Evolutionary conservation across 2,797 vertebrate species (phyloP), one percentile per base, ranked within the genome.

Genomic region (Ispidina lecontei): DNA sequence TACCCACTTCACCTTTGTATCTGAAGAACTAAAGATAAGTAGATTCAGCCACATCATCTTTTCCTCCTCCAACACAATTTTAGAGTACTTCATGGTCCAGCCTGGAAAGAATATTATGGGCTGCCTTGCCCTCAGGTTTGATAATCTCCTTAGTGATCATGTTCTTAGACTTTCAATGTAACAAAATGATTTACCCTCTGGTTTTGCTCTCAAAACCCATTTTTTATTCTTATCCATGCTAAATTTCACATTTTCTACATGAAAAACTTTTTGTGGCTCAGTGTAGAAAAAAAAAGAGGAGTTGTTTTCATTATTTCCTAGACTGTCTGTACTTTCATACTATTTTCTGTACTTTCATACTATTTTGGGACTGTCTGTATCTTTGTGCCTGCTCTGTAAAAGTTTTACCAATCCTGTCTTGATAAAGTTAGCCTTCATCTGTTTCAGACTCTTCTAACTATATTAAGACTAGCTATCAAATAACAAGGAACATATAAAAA

Each of bases 391-490:
- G 14, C 15, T 83, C 8, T 14, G 21, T 68, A 37, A 80, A 90
- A 90, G 54, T 74, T 91, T 91, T 88, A 56, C 56, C 49, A 71
- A 31, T 80, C 56, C 49, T 54, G 14, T 31, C 58, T 55, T 77
- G 62, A 87, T 85, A 44, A 93, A 89, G n/a, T 17, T 69, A 87
- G 23, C n/a, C 71, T 84, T 91, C 37, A 76, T 87, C 55, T 70
- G 46, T 63, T 87, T 93, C 81, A 79, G 37, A 33, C 28, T 68
- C 87, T 85, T 87, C 87, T 85, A 77, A 91, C 91, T 94, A 87
- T 93, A 95, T 93, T 94, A 93, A 94, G 94, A 95, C 78, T 71
- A 68, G 60, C 84, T 96, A 89, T 93, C 91, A 91, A 77, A 51
- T 95, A 77, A 89, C 87, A 92, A 51, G 84, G 82, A 68, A 18